A percentile compares a stretch with the other conserved stretches of the same genome.
Evolutionary conservation across 1,140 invertebrate species (phyloP).

Genomic region (Eciton burchellii): DNA sequence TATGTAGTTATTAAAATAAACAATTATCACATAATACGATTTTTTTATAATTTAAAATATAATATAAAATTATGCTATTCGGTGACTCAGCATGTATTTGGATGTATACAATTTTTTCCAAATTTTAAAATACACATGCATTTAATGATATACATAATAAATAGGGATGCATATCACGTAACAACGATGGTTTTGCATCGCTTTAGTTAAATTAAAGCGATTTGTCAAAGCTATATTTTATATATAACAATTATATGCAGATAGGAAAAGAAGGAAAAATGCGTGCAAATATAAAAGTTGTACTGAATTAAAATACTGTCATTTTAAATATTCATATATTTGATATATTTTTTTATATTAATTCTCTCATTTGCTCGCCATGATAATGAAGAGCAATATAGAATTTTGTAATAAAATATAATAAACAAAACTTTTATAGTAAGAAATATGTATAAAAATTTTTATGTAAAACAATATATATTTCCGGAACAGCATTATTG

Average conservation of each 20-base stretch:
- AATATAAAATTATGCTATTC: neutral
- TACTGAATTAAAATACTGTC: conserved; percentile 65
- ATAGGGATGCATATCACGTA: conserved; percentile 48
- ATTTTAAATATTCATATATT: conserved; percentile 34
- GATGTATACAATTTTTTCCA: neutral
- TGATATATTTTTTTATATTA: neutral
- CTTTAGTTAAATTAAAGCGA: conserved; percentile 82
- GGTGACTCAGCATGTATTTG: neutral
- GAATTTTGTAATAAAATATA: neutral
- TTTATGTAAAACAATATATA: conserved; percentile 10
- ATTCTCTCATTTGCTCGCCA: neutral
- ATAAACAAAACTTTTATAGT: conserved; percentile 40
- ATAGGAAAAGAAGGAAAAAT: neutral
- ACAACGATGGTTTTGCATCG: conserved; percentile 80
- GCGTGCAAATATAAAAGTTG: conserved; percentile 26
- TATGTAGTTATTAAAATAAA: neutral
- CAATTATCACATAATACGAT: neutral
- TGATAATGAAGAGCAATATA: neutral
- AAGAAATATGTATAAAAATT: neutral
- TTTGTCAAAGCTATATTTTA: conserved; percentile 80
- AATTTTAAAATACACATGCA: neutral
- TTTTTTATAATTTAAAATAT: conserved; percentile 5
- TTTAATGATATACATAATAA: neutral
- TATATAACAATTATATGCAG: conserved; percentile 56
- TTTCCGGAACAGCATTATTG: conserved; percentile 7